Evolutionary conservation across 2,888 invertebrate genomes (phyloP).

Genomic region (Drosophila imparisetae): DNA sequence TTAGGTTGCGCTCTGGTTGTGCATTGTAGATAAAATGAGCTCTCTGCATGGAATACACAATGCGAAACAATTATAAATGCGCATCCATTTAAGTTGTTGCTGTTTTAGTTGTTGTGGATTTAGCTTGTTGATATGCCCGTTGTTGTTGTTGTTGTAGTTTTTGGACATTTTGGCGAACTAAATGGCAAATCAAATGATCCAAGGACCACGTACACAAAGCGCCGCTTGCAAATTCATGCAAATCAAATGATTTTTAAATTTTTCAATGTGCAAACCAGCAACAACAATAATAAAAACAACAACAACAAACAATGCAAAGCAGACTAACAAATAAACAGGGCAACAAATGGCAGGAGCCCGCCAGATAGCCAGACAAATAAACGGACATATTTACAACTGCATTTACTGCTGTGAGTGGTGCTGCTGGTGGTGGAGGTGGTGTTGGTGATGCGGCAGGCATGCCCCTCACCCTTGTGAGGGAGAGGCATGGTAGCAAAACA

Average conservation of each 20-base stretch:
- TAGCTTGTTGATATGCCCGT: background rate
- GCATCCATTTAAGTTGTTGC: slow-evolving; percentile 66
- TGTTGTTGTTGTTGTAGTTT: slow-evolving; percentile 10
- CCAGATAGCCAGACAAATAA: slow-evolving; percentile 70
- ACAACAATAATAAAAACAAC: background rate
- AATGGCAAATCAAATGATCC: slow-evolving; percentile 47
- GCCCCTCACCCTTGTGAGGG: background rate
- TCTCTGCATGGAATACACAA: slow-evolving; percentile 31
- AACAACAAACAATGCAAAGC: slow-evolving; percentile 36
- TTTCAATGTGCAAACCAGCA: slow-evolving; percentile 47
- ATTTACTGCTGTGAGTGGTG: slow-evolving; percentile 33
- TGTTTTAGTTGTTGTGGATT: slow-evolving; percentile 9
- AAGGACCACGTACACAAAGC: slow-evolving; percentile 47
- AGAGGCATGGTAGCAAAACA: background rate
- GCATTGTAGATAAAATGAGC: slow-evolving; percentile 51
- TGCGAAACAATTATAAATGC: slow-evolving; percentile 76
- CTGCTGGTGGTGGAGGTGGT: background rate
- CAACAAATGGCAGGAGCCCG: slow-evolving; percentile 37
- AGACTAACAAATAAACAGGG: slow-evolving; percentile 66
- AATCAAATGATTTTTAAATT: slow-evolving; percentile 79
- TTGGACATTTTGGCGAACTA: slow-evolving; percentile 33
- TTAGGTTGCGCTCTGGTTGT: slow-evolving; percentile 32
- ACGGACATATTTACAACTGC: slow-evolving; percentile 77
- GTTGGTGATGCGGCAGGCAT: background rate
- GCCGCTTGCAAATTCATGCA: slow-evolving; percentile 71